These are phyloP conservation scores for Myripristis jacobus DNA, from an alignment of 2,797 vertebrate genomes.

Conservation along the genomic window DNA sequence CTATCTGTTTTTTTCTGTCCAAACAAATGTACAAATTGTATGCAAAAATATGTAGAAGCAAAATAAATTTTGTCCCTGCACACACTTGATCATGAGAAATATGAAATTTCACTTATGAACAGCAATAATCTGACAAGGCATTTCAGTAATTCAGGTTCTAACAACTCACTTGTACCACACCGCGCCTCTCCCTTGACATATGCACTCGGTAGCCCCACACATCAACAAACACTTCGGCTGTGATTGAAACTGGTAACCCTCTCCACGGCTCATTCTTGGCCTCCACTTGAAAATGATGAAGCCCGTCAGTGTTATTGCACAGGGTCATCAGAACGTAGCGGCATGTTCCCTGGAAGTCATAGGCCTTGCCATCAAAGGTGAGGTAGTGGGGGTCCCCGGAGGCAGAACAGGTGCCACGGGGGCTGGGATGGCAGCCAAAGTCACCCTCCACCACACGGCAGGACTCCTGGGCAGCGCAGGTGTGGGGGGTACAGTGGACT, in stretches of 20 bases:
- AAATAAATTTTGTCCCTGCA: too few relatives aligned
- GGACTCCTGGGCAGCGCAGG: slow-evolving; percentile 61
- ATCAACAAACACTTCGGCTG: slow-evolving; percentile 64
- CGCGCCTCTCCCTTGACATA: slow-evolving; percentile 40
- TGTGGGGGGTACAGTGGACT: slow-evolving; percentile 56
- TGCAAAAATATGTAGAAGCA: background rate
- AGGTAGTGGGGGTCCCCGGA: slow-evolving; percentile 80
- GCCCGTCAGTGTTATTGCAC: slow-evolving; percentile 74
- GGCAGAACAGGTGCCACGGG: slow-evolving; percentile 67
- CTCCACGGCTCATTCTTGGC: slow-evolving; percentile 35
- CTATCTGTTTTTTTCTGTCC: background rate
- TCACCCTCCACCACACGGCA: slow-evolving; percentile 62
- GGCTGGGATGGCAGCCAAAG: slow-evolving; percentile 70
- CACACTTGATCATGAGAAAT: too few relatives aligned
- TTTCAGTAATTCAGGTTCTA: background rate
- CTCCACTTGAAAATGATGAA: slow-evolving; percentile 61
- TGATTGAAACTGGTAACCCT: slow-evolving; percentile 63
- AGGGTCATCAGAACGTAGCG: slow-evolving; percentile 73
- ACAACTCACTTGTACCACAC: slow-evolving; percentile 65
- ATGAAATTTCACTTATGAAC: background rate
- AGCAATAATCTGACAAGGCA: too few relatives aligned
- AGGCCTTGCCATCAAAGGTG: slow-evolving; percentile 73
- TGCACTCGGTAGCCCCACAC: slow-evolving; percentile 64
- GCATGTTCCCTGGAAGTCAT: slow-evolving; percentile 78
- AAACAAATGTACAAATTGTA: background rate